Conservation (phyloP, 2,888 invertebrate genomes). For the Pyrrhia umbra region DNA sequence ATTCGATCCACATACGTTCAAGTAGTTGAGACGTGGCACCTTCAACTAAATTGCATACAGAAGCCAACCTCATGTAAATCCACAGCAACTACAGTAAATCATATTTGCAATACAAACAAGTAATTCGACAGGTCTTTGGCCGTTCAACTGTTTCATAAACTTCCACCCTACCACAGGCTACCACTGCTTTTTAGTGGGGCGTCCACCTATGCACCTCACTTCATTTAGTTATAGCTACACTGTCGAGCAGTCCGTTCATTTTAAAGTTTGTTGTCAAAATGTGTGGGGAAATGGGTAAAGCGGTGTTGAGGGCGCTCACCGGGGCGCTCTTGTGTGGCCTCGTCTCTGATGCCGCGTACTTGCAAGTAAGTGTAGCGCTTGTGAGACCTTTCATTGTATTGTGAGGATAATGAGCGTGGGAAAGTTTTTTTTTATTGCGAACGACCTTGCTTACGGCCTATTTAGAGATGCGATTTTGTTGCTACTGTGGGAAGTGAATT, state of each 20-base stretch:
- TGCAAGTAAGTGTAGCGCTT: slow-evolving; percentile 76
- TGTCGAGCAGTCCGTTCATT: slow-evolving; percentile 50
- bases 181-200: slow-evolving; percentile 62
- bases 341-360: slow-evolving; percentile 86
- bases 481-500: not conserved
- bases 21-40: slow-evolving; percentile 1
- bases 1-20: not conserved
- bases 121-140: slow-evolving; percentile 44
- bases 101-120: slow-evolving; percentile 35
- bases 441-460: slow-evolving; percentile 5
- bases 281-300: slow-evolving; percentile 89
- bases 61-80: not conserved
- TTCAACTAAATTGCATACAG: not conserved
- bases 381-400: slow-evolving; percentile 15
- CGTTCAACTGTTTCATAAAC: slow-evolving; percentile 49
- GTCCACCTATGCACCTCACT: slow-evolving; percentile 43
- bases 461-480: not conserved
- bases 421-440: slow-evolving; percentile 8
- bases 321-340: slow-evolving; percentile 85
- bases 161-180: slow-evolving; percentile 59
- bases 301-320: slow-evolving; percentile 84
- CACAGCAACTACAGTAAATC: not conserved
- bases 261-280: slow-evolving; percentile 68
- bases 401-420: slow-evolving; percentile 22
- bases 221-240: slow-evolving; percentile 52